Evolutionary conservation across 1,140 invertebrate genomes (phyloP).

Genomic region (Arctopsyche grandis): DNA sequence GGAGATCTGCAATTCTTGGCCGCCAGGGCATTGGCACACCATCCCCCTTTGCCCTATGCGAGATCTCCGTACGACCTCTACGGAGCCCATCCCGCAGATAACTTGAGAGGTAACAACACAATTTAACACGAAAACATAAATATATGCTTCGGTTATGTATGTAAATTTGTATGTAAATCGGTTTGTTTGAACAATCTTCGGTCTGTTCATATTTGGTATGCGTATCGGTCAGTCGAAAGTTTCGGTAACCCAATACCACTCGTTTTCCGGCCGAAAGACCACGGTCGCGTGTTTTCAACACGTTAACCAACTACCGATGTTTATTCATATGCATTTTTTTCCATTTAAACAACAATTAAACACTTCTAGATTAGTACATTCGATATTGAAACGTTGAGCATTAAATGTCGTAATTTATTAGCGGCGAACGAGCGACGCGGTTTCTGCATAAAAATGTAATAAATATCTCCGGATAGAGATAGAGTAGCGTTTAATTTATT

Average conservation of each 20-base stretch:
- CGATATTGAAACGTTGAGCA: neutral
- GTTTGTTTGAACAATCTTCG: neutral
- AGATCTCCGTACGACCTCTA: conserved; percentile 52
- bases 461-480: no score
- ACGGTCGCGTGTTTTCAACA: conserved; percentile 16
- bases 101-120: conserved; percentile 45
- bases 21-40: conserved; percentile 60
- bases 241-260: conserved; percentile 40
- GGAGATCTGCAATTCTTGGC: conserved; percentile 69
- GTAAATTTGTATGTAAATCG: neutral
- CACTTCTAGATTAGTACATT: no score
- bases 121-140: conserved; percentile 2
- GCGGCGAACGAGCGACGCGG: no score
- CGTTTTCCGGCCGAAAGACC: conserved; percentile 41
- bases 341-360: no score
- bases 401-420: neutral
- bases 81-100: conserved; percentile 50
- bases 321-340: no score
- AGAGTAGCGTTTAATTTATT: no score
- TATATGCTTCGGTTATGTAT: neutral
- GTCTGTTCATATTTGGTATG: conserved; percentile 14
- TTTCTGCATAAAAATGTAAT: no score
- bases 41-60: conserved; percentile 50
- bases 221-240: conserved; percentile 55
- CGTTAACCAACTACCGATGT: neutral